Conservation (phyloP, 2,113 vertebrate genomes). For the Promerops cafer region DNA sequence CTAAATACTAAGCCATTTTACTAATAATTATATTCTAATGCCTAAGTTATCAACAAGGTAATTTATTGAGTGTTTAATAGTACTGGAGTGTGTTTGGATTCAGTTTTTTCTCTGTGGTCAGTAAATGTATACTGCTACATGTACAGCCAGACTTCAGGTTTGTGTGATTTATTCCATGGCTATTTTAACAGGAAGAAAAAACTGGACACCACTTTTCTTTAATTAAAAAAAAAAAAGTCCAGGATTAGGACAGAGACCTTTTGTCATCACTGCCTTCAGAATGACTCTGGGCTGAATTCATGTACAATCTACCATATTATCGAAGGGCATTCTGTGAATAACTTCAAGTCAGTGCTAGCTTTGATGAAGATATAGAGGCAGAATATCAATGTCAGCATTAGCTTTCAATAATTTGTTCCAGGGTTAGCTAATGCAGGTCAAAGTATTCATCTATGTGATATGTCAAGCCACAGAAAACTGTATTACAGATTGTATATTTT, state of each 20-base stretch:
- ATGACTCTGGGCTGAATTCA: slow-evolving; percentile 35
- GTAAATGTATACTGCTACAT: not conserved
- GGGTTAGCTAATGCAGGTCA: slow-evolving; percentile 54
- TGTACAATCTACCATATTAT: slow-evolving; percentile 53
- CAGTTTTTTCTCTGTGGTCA: not conserved
- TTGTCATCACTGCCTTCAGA: slow-evolving; percentile 29
- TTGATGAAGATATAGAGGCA: slow-evolving; percentile 50
- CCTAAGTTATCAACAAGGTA: not conserved
- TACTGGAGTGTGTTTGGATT: not conserved
- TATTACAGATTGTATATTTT: not conserved
- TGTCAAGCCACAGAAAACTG: slow-evolving; percentile 38
- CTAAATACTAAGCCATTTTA: not conserved
- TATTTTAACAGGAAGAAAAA: not conserved
- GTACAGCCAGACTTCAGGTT: not conserved
- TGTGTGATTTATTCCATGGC: not conserved
- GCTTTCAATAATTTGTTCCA: slow-evolving; percentile 59
- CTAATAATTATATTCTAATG: not conserved
- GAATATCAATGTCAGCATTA: slow-evolving; percentile 63
- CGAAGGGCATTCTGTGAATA: slow-evolving; percentile 63
- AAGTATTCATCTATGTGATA: slow-evolving; percentile 57
- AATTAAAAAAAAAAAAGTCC: not conserved
- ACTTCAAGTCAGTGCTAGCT: slow-evolving; percentile 24
- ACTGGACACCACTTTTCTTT: not conserved
- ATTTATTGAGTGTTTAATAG: not conserved
- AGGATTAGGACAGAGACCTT: slow-evolving; percentile 32